These are phyloP conservation scores for Troides helena DNA, from an alignment of 2,888 invertebrate genomes.

Conservation along the genomic window DNA sequence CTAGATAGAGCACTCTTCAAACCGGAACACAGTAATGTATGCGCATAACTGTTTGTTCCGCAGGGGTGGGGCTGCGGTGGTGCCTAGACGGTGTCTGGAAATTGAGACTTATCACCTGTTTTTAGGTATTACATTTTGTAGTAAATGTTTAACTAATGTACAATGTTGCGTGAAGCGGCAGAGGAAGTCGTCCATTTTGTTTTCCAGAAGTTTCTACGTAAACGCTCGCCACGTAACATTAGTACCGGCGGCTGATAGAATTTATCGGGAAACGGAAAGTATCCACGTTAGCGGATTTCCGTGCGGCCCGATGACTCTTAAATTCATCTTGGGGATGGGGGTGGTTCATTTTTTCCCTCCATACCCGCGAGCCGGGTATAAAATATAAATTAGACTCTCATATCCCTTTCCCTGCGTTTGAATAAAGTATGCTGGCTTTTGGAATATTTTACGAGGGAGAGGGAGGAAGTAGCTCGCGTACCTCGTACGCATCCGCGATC, in stretches of 20 bases:
- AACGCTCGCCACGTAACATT: too few species aligned
- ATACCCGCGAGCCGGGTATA: slow-evolving; percentile 34
- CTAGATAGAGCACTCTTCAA: too few species aligned
- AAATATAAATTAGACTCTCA: slow-evolving; percentile 46
- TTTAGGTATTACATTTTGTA: too few species aligned
- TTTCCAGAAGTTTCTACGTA: too few species aligned
- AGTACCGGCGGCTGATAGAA: neutral
- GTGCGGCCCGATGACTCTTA: slow-evolving; percentile 41
- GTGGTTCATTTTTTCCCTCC: slow-evolving; percentile 35
- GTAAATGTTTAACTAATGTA: too few species aligned
- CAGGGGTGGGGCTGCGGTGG: too few species aligned
- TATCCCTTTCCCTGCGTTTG: slow-evolving; percentile 36
- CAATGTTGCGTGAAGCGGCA: too few species aligned
- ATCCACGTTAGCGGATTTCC: slow-evolving; percentile 41
- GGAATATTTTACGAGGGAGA: slow-evolving; percentile 33
- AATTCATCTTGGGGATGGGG: slow-evolving; percentile 38
- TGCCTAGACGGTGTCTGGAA: too few species aligned
- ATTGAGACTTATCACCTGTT: too few species aligned
- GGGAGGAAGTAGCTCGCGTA: slow-evolving; percentile 2
- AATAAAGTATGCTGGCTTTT: slow-evolving; percentile 36
- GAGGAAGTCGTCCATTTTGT: too few species aligned
- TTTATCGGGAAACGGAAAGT: slow-evolving; percentile 36
- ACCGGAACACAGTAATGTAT: too few species aligned
- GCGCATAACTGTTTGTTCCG: too few species aligned
- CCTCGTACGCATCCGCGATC: neutral